These are phyloP conservation scores for Corythornis leucogaster DNA, from an alignment of 2,797 vertebrate species.

Conservation along the genomic window DNA sequence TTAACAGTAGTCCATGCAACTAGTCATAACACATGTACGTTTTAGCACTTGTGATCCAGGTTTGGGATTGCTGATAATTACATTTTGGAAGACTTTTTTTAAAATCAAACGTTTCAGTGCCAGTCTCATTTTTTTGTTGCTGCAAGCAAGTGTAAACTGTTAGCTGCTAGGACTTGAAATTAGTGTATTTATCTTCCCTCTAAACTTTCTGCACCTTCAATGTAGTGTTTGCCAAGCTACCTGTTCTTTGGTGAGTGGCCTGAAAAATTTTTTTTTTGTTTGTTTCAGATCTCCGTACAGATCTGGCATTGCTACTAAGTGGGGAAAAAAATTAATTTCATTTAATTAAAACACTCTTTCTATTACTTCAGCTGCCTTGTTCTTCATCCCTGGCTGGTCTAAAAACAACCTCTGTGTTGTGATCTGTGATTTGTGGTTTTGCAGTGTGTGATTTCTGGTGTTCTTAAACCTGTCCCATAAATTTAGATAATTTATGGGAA, in stretches of 20 bases:
- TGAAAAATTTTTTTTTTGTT: background rate
- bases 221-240: background rate
- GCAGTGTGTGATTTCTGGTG: slow-evolving; percentile 43
- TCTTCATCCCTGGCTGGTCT: slow-evolving; percentile 19
- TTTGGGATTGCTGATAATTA: background rate
- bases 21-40: background rate
- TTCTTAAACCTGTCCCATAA: slow-evolving; percentile 53
- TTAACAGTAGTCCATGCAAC: background rate
- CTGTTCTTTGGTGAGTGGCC: background rate
- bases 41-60: background rate
- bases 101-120: background rate
- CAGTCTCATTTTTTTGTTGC: background rate
- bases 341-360: slow-evolving; percentile 55
- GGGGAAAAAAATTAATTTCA: background rate
- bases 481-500: slow-evolving; percentile 52
- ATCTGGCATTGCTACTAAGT: background rate
- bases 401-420: slow-evolving; percentile 23
- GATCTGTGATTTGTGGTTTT: slow-evolving; percentile 62
- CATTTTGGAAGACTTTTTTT: background rate
- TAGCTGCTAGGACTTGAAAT: background rate
- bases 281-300: slow-evolving; percentile 12
- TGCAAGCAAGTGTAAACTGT: background rate
- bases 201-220: background rate
- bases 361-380: slow-evolving; percentile 35
- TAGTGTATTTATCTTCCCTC: background rate